phyloP scores from a whole-genome alignment of 2,888 invertebrate species.

The Archaeoteleia sp. region DNA sequence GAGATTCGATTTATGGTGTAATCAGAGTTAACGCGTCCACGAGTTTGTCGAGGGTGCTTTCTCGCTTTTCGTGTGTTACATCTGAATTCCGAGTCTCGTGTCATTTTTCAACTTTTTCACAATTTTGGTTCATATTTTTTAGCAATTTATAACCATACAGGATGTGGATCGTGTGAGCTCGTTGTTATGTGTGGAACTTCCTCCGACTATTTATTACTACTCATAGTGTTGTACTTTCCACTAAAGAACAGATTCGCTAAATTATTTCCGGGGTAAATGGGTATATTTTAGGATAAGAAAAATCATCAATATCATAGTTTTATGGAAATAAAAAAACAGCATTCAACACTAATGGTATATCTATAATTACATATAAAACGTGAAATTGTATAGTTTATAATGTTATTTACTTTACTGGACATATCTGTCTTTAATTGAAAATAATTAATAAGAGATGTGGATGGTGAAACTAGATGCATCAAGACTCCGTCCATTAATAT shows the following conservation, averaged over 20 bases:
- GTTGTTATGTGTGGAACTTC: slow-evolving; percentile 35
- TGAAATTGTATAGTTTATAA: too few species aligned
- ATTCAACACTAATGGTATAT: too few species aligned
- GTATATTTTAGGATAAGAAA: too few species aligned
- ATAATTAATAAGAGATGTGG: slow-evolving; percentile 19
- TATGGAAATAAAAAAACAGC: too few species aligned
- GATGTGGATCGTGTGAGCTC: slow-evolving; percentile 10
- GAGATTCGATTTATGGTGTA: slow-evolving; percentile 73
- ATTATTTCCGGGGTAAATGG: too few species aligned
- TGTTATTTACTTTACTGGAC: slow-evolving; percentile 6
- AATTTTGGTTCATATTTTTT: slow-evolving; percentile 33
- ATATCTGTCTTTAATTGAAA: slow-evolving; percentile 39
- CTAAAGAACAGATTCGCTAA: too few species aligned
- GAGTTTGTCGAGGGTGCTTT: slow-evolving; percentile 41
- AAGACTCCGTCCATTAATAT: slow-evolving; percentile 31
- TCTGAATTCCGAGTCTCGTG: slow-evolving; percentile 44
- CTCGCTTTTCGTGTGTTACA: slow-evolving; percentile 47
- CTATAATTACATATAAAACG: too few species aligned
- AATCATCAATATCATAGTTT: too few species aligned
- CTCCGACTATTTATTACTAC: slow-evolving; percentile 17
- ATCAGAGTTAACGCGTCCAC: slow-evolving; percentile 63
- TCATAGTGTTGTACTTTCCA: too few species aligned
- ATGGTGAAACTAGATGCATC: slow-evolving; percentile 5
- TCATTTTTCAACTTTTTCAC: slow-evolving; percentile 50
- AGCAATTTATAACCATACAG: slow-evolving; percentile 30